Conservation (phyloP, 2,888 invertebrate genomes). For the Leptogaster cylindrica region DNA sequence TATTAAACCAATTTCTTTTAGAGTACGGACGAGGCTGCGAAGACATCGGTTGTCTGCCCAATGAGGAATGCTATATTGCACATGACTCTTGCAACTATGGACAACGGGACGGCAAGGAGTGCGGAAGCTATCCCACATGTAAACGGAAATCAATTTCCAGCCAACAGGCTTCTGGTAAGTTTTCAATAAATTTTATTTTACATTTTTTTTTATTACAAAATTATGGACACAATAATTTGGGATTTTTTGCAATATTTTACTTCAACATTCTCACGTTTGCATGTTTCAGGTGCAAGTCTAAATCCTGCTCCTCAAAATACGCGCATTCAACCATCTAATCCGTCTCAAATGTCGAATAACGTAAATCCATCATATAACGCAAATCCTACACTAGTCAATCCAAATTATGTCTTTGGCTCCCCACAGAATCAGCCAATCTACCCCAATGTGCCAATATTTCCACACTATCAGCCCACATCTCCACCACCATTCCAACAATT, state of each 20-base stretch:
- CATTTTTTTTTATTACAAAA: constrained; percentile 21
- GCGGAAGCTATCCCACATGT: constrained; percentile 74
- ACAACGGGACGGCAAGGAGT: constrained; percentile 65
- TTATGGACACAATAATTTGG: no score
- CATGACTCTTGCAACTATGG: constrained; percentile 74
- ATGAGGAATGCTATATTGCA: constrained; percentile 66
- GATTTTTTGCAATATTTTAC: no score
- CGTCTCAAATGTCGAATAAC: constrained; percentile 62
- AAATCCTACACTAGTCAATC: constrained; percentile 55
- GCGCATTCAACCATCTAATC: constrained; percentile 51
- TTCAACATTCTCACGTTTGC: constrained; percentile 61
- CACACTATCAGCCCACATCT: constrained; percentile 58
- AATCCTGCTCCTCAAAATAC: constrained; percentile 60
- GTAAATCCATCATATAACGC: constrained; percentile 41
- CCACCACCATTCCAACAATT: constrained; percentile 61
- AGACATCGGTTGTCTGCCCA: constrained; percentile 78
- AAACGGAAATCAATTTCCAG: constrained; percentile 59
- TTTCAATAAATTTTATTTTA: constrained; percentile 6
- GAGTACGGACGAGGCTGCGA: constrained; percentile 80
- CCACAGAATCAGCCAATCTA: constrained; percentile 58
- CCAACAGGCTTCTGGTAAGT: constrained; percentile 17
- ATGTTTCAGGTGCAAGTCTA: constrained; percentile 58
- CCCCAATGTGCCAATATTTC: constrained; percentile 60
- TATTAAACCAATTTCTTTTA: constrained; percentile 57
- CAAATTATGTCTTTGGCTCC: constrained; percentile 60